A percentile compares a stretch with the other conserved stretches of the same genome.
phyloP scores from a whole-genome alignment of 2,113 vertebrate species.

The Halcyon senegalensis region DNA sequence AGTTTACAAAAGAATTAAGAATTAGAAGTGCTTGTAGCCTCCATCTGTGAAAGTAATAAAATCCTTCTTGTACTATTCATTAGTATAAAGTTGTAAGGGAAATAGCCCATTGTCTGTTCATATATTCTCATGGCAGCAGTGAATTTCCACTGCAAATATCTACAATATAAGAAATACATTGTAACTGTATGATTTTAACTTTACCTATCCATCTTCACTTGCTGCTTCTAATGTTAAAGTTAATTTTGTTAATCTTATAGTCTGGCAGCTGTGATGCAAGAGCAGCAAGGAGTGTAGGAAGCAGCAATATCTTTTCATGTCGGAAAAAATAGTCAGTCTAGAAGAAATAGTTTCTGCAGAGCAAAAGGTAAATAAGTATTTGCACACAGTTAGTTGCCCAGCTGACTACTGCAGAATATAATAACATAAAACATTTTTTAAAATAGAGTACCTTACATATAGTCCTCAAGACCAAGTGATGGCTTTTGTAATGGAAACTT shows the following conservation, averaged over 20 bases:
- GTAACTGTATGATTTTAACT: background rate
- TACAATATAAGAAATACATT: background rate
- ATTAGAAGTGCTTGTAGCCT: background rate
- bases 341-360: no score
- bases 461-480: background rate
- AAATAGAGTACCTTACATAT: background rate
- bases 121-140: background rate
- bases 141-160: background rate
- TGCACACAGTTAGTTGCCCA: background rate
- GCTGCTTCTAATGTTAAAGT: background rate
- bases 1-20: background rate
- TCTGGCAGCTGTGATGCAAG: background rate
- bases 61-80: background rate
- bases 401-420: background rate
- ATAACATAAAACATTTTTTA: background rate
- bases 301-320: background rate
- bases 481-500: background rate
- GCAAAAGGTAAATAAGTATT: background rate
- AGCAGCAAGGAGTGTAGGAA: background rate
- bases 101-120: background rate
- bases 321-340: background rate
- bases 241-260: background rate
- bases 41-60: background rate
- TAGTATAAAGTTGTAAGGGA: background rate
- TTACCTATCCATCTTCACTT: background rate